Conservation (phyloP, 1,140 invertebrate genomes). For the Prorops nasuta region DNA sequence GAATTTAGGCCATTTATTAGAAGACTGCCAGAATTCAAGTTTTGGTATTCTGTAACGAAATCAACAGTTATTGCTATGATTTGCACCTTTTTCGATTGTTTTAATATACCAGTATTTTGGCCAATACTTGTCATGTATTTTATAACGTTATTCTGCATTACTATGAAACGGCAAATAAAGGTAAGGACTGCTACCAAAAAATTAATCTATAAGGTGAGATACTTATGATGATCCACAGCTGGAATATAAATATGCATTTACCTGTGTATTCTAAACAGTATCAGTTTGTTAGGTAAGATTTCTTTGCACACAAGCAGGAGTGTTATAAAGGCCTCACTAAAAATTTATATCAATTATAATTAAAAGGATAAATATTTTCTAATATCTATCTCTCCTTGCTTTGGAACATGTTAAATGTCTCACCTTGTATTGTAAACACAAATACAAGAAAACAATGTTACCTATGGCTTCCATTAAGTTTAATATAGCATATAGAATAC, state of each 20-base stretch:
- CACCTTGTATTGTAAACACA: too few relatives aligned
- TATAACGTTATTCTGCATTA: constrained; percentile 95
- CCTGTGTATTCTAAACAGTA: neutral
- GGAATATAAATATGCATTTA: neutral
- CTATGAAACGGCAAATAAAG: constrained; percentile 99
- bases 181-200: constrained; percentile 63
- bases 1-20: constrained; percentile 99
- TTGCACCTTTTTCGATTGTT: constrained; percentile 96
- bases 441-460: too few relatives aligned
- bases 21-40: constrained; percentile 98
- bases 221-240: too few relatives aligned
- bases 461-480: too few relatives aligned
- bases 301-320: too few relatives aligned
- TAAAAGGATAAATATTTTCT: too few relatives aligned
- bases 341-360: too few relatives aligned
- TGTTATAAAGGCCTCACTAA: too few relatives aligned
- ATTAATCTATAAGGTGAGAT: too few relatives aligned
- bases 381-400: too few relatives aligned
- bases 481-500: too few relatives aligned
- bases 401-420: too few relatives aligned
- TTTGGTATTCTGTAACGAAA: constrained; percentile 97
- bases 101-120: constrained; percentile 99
- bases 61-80: constrained; percentile 88
- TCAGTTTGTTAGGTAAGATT: constrained; percentile 4
- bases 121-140: constrained; percentile 99